phyloP scores from a whole-genome alignment of 2,113 vertebrate genomes.

The Rhizomys pruinosus region DNA sequence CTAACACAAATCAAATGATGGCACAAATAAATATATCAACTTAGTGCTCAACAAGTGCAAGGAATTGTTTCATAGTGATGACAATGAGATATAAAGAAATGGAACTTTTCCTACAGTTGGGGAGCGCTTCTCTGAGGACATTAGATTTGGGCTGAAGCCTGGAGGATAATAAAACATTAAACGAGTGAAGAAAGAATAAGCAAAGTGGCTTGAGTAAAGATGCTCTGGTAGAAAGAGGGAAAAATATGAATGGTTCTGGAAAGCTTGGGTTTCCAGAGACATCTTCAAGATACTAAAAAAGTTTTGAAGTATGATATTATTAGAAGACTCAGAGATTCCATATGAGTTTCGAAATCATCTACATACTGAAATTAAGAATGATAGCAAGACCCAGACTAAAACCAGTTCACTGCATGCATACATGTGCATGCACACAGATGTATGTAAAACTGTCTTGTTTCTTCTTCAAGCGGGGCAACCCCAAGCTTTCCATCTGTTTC shows the following conservation, averaged over 20 bases:
- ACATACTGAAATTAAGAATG: neutral
- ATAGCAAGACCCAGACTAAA: neutral
- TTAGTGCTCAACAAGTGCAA: neutral
- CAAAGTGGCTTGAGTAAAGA: no score
- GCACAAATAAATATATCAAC: neutral
- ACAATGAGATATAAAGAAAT: no score
- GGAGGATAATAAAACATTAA: neutral
- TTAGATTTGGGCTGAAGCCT: neutral
- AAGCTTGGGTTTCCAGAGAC: neutral
- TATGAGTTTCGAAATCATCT: neutral
- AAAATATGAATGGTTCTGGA: no score
- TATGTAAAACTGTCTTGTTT: neutral
- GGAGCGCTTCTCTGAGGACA: neutral
- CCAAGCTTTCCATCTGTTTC: neutral
- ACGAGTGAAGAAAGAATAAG: neutral
- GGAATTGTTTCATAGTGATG: neutral
- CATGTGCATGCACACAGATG: rapidly evolving
- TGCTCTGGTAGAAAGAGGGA: no score
- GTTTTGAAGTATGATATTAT: neutral
- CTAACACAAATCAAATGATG: neutral
- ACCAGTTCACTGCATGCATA: neutral
- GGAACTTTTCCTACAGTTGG: neutral
- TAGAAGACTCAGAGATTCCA: neutral
- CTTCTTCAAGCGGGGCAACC: neutral
- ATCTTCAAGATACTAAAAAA: neutral